These are phyloP conservation scores for Morus bassanus DNA, from an alignment of 2,797 vertebrate species.

Conservation along the genomic window DNA sequence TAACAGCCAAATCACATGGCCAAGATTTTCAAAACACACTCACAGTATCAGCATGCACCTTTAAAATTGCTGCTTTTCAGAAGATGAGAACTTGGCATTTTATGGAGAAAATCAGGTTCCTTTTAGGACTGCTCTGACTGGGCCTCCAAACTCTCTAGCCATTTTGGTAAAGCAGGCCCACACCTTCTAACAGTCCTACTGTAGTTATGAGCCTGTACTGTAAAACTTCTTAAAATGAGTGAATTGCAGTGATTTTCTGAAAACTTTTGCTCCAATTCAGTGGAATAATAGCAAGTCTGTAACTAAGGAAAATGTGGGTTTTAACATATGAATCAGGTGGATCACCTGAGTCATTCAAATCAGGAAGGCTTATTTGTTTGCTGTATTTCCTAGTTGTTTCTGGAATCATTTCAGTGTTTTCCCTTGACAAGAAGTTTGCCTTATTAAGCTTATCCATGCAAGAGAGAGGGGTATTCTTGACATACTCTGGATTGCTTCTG, in stretches of 20 bases:
- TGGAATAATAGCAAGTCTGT: neutral
- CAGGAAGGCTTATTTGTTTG: constrained; percentile 41
- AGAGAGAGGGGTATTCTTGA: constrained; percentile 1
- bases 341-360: constrained; percentile 18
- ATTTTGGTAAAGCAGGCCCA: neutral
- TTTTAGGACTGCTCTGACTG: neutral
- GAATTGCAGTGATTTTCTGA: neutral
- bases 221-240: neutral
- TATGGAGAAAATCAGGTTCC: neutral
- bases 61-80: neutral
- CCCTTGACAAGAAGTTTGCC: constrained; percentile 4
- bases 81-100: neutral
- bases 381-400: constrained; percentile 42
- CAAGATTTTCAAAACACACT: neutral
- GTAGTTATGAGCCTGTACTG: neutral
- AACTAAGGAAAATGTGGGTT: neutral
- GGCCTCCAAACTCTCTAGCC: neutral
- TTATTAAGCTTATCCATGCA: constrained; percentile 27
- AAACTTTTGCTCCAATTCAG: neutral
- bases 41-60: neutral
- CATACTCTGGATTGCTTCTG: constrained; percentile 24
- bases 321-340: constrained; percentile 22
- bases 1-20: neutral
- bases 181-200: neutral
- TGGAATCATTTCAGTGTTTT: constrained; percentile 34